Evolutionary conservation across 2,113 vertebrate genomes (phyloP).

Genomic region (human (Homo sapiens)): DNA sequence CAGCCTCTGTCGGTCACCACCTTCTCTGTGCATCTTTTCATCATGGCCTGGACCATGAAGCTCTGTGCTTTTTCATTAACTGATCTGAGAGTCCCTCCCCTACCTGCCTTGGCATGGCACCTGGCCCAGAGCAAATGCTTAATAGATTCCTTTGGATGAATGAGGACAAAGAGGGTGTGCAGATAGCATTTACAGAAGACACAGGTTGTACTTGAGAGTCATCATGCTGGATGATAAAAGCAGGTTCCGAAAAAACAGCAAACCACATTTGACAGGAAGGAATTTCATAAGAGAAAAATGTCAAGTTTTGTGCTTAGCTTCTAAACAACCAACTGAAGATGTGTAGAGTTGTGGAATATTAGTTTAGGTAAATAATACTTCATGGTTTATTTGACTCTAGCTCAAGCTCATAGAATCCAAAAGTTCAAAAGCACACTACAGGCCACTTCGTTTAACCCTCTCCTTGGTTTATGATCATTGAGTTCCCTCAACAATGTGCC

Average conservation of each 20-base stretch:
- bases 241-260: not conserved
- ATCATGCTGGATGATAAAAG: conserved; percentile 19
- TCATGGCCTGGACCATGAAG: not conserved
- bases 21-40: not conserved
- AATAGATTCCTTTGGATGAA: conserved; percentile 44
- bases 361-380: conserved; percentile 59
- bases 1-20: not conserved
- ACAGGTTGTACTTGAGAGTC: not conserved
- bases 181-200: conserved; percentile 59
- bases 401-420: conserved; percentile 33
- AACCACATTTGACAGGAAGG: conserved; percentile 24
- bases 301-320: conserved; percentile 60
- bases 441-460: not conserved
- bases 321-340: conserved; percentile 54
- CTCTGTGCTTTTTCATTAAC: conserved; percentile 7
- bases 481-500: not conserved
- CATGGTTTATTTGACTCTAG: conserved; percentile 44
- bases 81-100: not conserved
- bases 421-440: not conserved
- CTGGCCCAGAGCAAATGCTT: conserved; percentile 24
- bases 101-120: not conserved
- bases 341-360: conserved; percentile 39
- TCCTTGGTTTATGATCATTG: not conserved
- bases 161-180: conserved; percentile 38
- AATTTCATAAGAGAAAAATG: conserved; percentile 71